Evolutionary conservation across 2,113 vertebrate species (phyloP), one percentile per base, ranked within the genome.

Genomic region (Leucosticte australis): DNA sequence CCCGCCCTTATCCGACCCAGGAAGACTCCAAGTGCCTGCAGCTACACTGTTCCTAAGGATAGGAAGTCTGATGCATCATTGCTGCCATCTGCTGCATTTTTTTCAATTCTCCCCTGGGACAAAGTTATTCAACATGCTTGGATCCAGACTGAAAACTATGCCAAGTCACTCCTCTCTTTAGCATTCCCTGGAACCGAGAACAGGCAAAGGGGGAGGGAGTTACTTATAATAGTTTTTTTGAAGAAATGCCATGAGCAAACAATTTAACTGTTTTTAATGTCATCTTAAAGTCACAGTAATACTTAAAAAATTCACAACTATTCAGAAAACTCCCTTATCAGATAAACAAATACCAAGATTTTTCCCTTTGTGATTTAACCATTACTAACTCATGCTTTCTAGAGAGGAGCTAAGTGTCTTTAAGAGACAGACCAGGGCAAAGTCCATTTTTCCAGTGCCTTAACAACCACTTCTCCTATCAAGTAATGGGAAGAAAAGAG

Each of bases 71-170:
- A 88, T 81, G 96, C 95, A 96, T 81, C 96, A 94, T 97, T 97
- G 95, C 94, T 96, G 94, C 96, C 95, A 97, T 96, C 96, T 97
- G 96, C 94, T 96, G 95, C 94, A 89, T 55, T 95, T 85, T 94
- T 83, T 91, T 90, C 8, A 62, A 90, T 90, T 83, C 82, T 96
- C 93, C 69, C 8, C 0, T 69, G 82, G 71, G 90, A 95, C 71
- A 90, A 90, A 85, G 82, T 92, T 92, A 94, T 59, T 94, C 82
- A 93, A 88, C 70, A 55, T 69, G 31, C 71, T 62, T 74, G 35
- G 26, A 85, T 87, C 60, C 64, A 94, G 87, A 80, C 71, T 83
- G 50, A 83, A 67, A 86, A 35, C 67, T 70, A 77, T 44, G 89
- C 74, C 85, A 95, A 96, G 92, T 64, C 71, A 94, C 82, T 96